These are phyloP conservation scores for Circaetus gallicus DNA, from an alignment of 2,113 vertebrate species.

Conservation along the genomic window DNA sequence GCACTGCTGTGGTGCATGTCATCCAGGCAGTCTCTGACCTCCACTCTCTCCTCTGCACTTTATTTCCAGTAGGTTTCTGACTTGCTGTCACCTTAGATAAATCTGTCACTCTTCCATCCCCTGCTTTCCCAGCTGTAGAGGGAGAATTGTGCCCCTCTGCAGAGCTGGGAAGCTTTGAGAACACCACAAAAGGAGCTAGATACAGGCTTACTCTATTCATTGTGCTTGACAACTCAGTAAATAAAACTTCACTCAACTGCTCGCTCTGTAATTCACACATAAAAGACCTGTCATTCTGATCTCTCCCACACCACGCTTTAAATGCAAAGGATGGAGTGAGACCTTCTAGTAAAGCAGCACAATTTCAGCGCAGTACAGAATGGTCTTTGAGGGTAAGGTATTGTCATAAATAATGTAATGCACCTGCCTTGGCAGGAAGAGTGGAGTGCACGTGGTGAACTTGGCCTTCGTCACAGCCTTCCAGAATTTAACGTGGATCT, in stretches of 20 bases:
- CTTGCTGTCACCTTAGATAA: slow-evolving; percentile 28
- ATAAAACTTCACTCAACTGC: slow-evolving; percentile 61
- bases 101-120: background rate
- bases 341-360: slow-evolving; percentile 11
- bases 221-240: slow-evolving; percentile 56
- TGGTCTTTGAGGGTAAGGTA: background rate
- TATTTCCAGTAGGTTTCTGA: background rate
- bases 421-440: background rate
- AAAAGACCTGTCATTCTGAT: slow-evolving; percentile 54
- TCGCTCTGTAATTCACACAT: slow-evolving; percentile 25
- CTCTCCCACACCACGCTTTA: slow-evolving; percentile 32
- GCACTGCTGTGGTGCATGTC: background rate
- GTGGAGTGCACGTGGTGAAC: fast-evolving
- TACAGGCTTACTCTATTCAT: slow-evolving; percentile 46
- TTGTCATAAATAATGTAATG: background rate
- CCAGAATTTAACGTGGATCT: background rate
- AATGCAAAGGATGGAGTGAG: slow-evolving; percentile 17
- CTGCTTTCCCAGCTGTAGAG: background rate
- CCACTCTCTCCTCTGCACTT: background rate
- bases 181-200: slow-evolving; percentile 29
- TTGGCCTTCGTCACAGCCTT: background rate
- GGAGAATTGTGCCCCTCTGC: slow-evolving; percentile 11
- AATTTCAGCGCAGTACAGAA: background rate
- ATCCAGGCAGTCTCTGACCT: background rate
- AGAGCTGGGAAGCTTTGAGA: slow-evolving; percentile 15